Conservation (phyloP, 2,113 vertebrate genomes). For the Malurus cyaneus region DNA sequence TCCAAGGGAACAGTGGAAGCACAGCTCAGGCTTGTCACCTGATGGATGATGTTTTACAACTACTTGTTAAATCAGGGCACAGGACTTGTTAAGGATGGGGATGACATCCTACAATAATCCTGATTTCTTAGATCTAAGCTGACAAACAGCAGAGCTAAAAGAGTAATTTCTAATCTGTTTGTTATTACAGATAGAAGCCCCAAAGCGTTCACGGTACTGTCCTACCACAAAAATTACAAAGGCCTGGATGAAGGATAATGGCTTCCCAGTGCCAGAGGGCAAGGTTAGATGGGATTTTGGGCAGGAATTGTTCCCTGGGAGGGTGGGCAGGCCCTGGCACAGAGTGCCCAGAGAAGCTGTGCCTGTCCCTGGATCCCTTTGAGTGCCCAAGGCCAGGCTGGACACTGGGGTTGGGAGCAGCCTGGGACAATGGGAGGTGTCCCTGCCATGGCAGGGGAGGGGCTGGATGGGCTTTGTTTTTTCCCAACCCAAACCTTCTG, state of each 20-base stretch:
- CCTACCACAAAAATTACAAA: not conserved
- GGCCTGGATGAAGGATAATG: rapidly evolving
- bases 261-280: not conserved
- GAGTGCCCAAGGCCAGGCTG: not conserved
- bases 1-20: not conserved
- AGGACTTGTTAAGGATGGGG: not conserved
- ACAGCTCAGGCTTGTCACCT: not conserved
- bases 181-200: not conserved
- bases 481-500: not conserved
- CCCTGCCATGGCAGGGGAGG: not conserved
- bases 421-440: not conserved
- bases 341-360: not conserved
- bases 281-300: rapidly evolving
- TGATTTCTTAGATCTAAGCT: not conserved
- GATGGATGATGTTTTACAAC: not conserved
- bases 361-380: not conserved
- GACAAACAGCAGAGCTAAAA: no score
- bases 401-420: not conserved
- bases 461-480: rapidly evolving
- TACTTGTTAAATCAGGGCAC: not conserved
- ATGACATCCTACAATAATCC: not conserved
- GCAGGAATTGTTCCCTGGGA: not conserved
- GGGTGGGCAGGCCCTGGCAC: not conserved
- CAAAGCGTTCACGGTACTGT: rapidly evolving
- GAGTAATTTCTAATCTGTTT: not conserved